phyloP scores from a whole-genome alignment of 1,140 invertebrate species.

The Caenorhabditis elegans region DNA sequence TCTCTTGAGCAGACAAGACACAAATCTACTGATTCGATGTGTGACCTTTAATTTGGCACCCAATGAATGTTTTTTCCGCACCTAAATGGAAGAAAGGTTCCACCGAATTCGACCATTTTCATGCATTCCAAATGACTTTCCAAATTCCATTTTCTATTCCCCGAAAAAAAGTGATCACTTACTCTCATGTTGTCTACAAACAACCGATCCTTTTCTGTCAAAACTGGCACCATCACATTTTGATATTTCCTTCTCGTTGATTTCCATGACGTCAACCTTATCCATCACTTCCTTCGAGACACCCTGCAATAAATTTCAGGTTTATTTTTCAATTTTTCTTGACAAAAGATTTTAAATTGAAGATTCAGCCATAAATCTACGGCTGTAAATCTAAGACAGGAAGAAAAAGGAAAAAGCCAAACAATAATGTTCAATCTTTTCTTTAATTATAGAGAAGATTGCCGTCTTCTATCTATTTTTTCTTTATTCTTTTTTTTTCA shows the following conservation, averaged over 20 bases:
- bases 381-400: too few relatives aligned
- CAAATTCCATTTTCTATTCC: not conserved
- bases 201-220: not conserved
- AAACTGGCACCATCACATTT: conserved; percentile 2
- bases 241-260: not conserved
- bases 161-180: not conserved
- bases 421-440: too few relatives aligned
- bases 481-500: too few relatives aligned
- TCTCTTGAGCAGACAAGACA: not conserved
- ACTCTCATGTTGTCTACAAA: not conserved
- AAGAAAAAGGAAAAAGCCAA: too few relatives aligned
- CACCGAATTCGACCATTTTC: not conserved
- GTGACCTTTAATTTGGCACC: not conserved
- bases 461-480: too few relatives aligned
- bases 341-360: too few relatives aligned
- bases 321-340: too few relatives aligned
- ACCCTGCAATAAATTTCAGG: not conserved
- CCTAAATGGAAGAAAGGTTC: not conserved
- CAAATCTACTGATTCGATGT: not conserved
- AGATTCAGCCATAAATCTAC: too few relatives aligned
- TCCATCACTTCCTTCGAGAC: not conserved
- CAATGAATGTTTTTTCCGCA: not conserved
- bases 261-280: not conserved
- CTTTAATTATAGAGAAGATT: too few relatives aligned
- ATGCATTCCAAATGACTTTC: not conserved